These are phyloP conservation scores for Cotesia chilonis DNA, from an alignment of 1,140 invertebrate species.

Conservation along the genomic window DNA sequence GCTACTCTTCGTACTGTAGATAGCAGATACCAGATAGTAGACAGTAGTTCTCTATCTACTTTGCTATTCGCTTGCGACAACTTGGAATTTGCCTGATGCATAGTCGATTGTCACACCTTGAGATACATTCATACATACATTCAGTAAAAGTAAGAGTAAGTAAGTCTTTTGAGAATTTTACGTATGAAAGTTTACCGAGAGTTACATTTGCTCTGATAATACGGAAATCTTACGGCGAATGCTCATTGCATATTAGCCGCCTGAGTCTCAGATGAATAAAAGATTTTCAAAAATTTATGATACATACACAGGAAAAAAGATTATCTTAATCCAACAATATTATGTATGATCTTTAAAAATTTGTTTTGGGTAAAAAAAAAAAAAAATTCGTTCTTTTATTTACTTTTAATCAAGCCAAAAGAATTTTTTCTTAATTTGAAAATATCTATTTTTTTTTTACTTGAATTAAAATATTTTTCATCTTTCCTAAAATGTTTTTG, in stretches of 20 bases:
- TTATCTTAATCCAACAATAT: too few relatives aligned
- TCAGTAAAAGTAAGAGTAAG: background rate
- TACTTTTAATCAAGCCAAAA: too few relatives aligned
- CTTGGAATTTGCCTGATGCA: conserved; percentile 50
- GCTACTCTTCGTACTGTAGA: background rate
- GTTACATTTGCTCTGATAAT: conserved; percentile 59
- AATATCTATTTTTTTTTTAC: too few relatives aligned
- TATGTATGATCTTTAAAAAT: background rate
- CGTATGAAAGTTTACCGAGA: conserved; percentile 38
- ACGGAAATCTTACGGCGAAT: conserved; percentile 40
- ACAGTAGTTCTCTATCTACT: conserved; percentile 23
- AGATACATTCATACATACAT: too few relatives aligned
- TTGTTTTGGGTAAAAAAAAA: background rate
- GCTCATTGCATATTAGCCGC: conserved; percentile 14
- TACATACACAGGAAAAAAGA: too few relatives aligned
- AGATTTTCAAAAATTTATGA: too few relatives aligned
- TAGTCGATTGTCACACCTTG: conserved; percentile 46
- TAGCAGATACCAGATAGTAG: too few relatives aligned
- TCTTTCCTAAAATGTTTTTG: too few relatives aligned
- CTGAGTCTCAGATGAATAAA: too few relatives aligned
- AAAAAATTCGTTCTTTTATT: background rate
- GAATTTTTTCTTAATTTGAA: too few relatives aligned
- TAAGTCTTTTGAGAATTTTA: conserved; percentile 29
- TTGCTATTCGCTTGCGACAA: conserved; percentile 34
- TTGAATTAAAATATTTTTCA: too few relatives aligned